phyloP scores from a whole-genome alignment of 2,113 vertebrate species.

The Megaceryle maxima region DNA sequence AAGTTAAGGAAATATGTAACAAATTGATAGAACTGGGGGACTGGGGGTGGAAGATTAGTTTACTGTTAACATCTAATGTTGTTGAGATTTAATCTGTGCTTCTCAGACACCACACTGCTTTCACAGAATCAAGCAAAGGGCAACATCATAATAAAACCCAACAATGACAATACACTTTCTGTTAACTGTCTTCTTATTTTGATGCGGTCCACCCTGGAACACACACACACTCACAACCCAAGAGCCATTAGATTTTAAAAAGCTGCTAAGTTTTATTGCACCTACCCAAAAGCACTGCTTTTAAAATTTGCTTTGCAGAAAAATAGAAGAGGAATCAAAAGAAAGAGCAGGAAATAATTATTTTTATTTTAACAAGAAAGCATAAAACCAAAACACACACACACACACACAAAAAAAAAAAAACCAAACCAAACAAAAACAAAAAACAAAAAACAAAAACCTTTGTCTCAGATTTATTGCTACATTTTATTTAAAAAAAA shows the following conservation, averaged over 20 bases:
- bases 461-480: not conserved
- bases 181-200: not conserved
- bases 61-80: not conserved
- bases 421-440: not conserved
- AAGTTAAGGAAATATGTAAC: not conserved
- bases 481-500: not conserved
- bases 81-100: not conserved
- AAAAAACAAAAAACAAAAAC: too few species aligned
- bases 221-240: rapidly evolving
- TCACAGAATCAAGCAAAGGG: not conserved
- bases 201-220: rapidly evolving
- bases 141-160: not conserved
- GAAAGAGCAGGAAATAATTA: not conserved
- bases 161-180: not conserved
- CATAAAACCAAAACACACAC: not conserved
- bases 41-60: not conserved
- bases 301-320: not conserved
- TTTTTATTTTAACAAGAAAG: not conserved
- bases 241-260: not conserved
- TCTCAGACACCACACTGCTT: not conserved
- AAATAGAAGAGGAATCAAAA: not conserved
- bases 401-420: too few species aligned
- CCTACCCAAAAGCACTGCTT: not conserved
- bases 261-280: not conserved
- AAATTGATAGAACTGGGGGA: not conserved